phyloP scores from a whole-genome alignment of 92 coral and sea anemone genomes.

The Siderastrea radians region DNA sequence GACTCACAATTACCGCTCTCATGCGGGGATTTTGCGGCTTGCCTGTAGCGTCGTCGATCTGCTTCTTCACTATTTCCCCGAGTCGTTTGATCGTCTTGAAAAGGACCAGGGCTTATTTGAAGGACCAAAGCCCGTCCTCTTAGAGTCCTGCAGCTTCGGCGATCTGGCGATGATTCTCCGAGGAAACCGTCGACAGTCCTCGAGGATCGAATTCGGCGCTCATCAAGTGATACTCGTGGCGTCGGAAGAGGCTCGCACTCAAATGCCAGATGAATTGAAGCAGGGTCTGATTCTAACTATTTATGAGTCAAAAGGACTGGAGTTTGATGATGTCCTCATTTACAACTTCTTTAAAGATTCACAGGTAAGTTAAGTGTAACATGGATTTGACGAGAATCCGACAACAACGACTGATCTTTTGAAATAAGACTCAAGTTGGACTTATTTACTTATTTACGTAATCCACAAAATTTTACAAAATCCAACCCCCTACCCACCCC shows the following conservation, averaged over 20 bases:
- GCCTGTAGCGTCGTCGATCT: slow-evolving; percentile 91
- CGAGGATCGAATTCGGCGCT: slow-evolving; percentile 97
- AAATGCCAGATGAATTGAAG: slow-evolving; percentile 91
- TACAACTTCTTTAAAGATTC: slow-evolving; percentile 96
- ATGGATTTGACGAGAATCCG: background rate
- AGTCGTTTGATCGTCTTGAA: slow-evolving; percentile 89
- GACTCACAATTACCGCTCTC: slow-evolving; percentile 97
- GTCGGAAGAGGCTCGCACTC: slow-evolving; percentile 87
- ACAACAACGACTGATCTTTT: no score
- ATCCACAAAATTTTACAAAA: no score
- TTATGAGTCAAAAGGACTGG: slow-evolving; percentile 95
- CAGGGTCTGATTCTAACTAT: slow-evolving; percentile 92
- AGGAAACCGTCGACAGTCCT: slow-evolving; percentile 86
- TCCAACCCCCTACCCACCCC: no score
- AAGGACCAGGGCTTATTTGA: slow-evolving; percentile 89
- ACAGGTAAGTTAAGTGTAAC: slow-evolving; percentile 60
- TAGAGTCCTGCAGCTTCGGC: slow-evolving; percentile 91
- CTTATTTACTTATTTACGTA: no score
- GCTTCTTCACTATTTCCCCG: slow-evolving; percentile 84
- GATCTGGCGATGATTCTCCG: slow-evolving; percentile 95
- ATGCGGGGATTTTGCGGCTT: slow-evolving; percentile 90
- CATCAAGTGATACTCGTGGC: slow-evolving; percentile 94
- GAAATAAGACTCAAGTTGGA: no score
- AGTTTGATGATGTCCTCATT: slow-evolving; percentile 94
- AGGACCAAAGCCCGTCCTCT: slow-evolving; percentile 94